Conservation (phyloP, 2,113 vertebrate genomes). For the Isichthys henryi region DNA sequence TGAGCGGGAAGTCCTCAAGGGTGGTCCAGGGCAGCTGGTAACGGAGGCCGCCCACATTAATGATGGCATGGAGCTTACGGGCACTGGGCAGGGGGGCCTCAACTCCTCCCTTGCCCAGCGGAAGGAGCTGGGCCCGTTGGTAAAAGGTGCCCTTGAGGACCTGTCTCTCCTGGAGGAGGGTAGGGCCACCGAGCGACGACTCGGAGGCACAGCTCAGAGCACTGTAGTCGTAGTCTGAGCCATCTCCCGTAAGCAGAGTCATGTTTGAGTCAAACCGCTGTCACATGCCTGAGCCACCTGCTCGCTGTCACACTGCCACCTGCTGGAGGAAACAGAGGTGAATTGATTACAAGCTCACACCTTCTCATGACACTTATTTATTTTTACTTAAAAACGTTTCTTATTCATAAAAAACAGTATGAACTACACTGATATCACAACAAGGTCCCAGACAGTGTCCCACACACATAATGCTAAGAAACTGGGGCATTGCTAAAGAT, state of each 20-base stretch:
- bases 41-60: conserved; percentile 91
- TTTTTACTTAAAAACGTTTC: not conserved
- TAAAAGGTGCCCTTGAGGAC: conserved; percentile 83
- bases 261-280: conserved; percentile 65
- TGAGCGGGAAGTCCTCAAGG: conserved; percentile 88
- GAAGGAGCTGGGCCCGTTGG: conserved; percentile 74
- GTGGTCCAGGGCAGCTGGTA: conserved; percentile 95
- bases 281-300: conserved; percentile 67
- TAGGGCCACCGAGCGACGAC: conserved; percentile 68
- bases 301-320: conserved; percentile 29
- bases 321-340: conserved; percentile 13
- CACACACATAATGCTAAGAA: not conserved
- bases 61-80: conserved; percentile 78
- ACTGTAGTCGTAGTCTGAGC: conserved; percentile 94
- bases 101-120: conserved; percentile 45
- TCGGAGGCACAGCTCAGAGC: conserved; percentile 89
- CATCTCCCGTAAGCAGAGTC: conserved; percentile 90
- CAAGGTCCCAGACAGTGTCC: not conserved
- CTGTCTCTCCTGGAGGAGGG: conserved; percentile 67
- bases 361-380: not conserved
- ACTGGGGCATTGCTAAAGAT: no score
- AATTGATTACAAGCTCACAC: not conserved
- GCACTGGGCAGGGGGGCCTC: conserved; percentile 53
- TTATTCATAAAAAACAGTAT: not conserved
- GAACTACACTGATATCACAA: not conserved